phyloP scores from a whole-genome alignment of 1,140 invertebrate species.

The Trigoniulus corallinus region DNA sequence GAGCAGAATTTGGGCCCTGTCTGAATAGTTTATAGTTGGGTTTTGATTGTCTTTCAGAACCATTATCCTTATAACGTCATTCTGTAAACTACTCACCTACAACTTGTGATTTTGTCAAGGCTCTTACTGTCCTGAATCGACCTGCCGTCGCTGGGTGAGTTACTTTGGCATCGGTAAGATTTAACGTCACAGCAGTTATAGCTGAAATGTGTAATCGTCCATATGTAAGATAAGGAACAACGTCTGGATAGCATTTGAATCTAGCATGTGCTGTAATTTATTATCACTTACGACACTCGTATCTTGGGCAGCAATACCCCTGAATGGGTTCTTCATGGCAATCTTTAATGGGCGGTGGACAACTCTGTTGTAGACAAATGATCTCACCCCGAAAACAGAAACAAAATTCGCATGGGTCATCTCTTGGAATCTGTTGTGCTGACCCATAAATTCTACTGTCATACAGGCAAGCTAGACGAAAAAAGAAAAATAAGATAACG shows the following conservation, averaged over 20 bases:
- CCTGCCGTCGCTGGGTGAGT: not conserved
- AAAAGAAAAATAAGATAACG: not conserved
- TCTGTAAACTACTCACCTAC: not conserved
- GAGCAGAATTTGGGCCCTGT: no score
- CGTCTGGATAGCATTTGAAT: no score
- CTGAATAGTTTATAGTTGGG: no score
- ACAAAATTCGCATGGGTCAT: constrained; percentile 89
- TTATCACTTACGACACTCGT: constrained; percentile 62
- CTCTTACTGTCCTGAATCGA: not conserved
- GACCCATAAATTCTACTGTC: constrained; percentile 82
- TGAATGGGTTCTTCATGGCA: constrained; percentile 79
- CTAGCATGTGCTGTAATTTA: no score
- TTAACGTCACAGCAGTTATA: not conserved
- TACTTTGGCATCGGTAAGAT: not conserved
- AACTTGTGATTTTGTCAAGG: not conserved
- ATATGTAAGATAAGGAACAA: not conserved
- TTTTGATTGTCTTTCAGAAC: no score
- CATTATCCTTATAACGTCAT: no score
- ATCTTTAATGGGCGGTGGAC: constrained; percentile 75
- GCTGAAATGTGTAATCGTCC: not conserved
- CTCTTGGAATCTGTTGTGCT: constrained; percentile 81
- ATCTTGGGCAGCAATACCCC: constrained; percentile 86
- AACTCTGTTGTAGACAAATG: constrained; percentile 85
- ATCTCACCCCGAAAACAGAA: constrained; percentile 94
- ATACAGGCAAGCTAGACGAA: constrained; percentile 44